A percentile compares a stretch with the other conserved stretches of the same genome.
Evolutionary conservation across 1,140 invertebrate species (phyloP).

Genomic region (Neodiprion pinetum): DNA sequence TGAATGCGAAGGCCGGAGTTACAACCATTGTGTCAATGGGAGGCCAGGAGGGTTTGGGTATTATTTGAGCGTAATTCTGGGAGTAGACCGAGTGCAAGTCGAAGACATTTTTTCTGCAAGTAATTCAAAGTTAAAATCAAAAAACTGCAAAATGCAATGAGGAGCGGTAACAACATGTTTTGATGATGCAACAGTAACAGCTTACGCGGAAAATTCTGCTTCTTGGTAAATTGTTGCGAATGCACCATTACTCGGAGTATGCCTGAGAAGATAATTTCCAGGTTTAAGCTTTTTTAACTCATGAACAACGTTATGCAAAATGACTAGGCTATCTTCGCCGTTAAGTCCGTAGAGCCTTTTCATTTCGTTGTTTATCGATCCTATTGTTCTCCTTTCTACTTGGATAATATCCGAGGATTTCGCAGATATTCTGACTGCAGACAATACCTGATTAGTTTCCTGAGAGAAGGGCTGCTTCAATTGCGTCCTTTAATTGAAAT

Average conservation of each 20-base stretch:
- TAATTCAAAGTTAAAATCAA: slow-evolving; percentile 7
- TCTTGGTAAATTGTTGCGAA: slow-evolving; percentile 53
- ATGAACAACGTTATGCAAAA: slow-evolving; percentile 56
- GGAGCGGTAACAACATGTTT: slow-evolving; percentile 4
- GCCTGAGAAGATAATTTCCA: slow-evolving; percentile 57
- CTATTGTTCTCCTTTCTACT: slow-evolving; percentile 51
- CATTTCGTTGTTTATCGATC: slow-evolving; percentile 50
- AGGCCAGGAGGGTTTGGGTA: slow-evolving; percentile 38
- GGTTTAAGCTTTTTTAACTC: slow-evolving; percentile 40
- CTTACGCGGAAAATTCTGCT: slow-evolving; percentile 31
- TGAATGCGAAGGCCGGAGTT: slow-evolving; percentile 32
- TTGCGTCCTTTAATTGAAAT: slow-evolving; percentile 18
- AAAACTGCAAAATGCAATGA: neutral
- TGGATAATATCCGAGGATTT: slow-evolving; percentile 50
- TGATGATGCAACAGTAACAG: neutral
- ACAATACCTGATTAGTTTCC: slow-evolving; percentile 22
- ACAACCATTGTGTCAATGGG: slow-evolving; percentile 35
- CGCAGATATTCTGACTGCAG: slow-evolving; percentile 51
- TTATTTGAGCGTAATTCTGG: slow-evolving; percentile 22
- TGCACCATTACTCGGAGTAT: slow-evolving; percentile 51
- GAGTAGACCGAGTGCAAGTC: slow-evolving; percentile 34
- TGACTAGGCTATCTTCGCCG: slow-evolving; percentile 43
- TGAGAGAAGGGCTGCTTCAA: slow-evolving; percentile 11
- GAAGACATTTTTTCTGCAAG: slow-evolving; percentile 37
- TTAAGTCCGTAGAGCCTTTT: slow-evolving; percentile 49